Conservation (phyloP, 2,888 invertebrate genomes). For the Bruchidius siliquastri region DNA sequence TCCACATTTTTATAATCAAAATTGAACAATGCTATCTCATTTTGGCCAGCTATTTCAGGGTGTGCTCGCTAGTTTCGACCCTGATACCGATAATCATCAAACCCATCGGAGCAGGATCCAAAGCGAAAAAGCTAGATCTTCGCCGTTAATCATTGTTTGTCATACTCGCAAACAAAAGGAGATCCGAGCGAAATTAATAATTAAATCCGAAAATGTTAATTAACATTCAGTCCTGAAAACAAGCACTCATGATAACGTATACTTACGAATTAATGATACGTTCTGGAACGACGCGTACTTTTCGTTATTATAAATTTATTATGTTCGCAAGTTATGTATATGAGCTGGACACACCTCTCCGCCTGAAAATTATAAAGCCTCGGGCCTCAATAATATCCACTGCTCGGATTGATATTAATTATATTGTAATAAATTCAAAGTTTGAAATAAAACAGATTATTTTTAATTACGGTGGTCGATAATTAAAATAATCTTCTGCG, state of each 20-base stretch:
- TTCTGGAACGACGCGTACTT: constrained; percentile 20
- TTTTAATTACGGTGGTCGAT: constrained; percentile 37
- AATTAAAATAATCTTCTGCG: constrained; percentile 35
- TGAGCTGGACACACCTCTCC: constrained; percentile 23
- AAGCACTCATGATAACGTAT: constrained; percentile 26
- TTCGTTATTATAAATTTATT: constrained; percentile 25
- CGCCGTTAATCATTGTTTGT: not conserved
- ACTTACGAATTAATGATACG: constrained; percentile 31
- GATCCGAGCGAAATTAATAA: constrained; percentile 8
- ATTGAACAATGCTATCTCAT: no score
- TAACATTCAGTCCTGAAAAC: constrained; percentile 24
- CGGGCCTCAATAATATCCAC: constrained; percentile 28
- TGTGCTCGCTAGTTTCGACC: no score
- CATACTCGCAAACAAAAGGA: not conserved
- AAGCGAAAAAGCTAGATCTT: not conserved
- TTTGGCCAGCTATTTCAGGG: no score
- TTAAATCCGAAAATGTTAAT: constrained; percentile 23
- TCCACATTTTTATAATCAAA: no score
- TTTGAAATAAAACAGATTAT: constrained; percentile 32
- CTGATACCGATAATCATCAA: no score
- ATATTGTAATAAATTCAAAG: constrained; percentile 34
- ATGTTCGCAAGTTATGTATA: constrained; percentile 29
- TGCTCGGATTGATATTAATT: constrained; percentile 37
- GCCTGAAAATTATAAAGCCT: constrained; percentile 33
- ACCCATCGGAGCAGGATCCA: no score